These are phyloP conservation scores for Sinodicranocentrus sp. DNA, from an alignment of 2,888 invertebrate genomes.

Conservation along the genomic window DNA sequence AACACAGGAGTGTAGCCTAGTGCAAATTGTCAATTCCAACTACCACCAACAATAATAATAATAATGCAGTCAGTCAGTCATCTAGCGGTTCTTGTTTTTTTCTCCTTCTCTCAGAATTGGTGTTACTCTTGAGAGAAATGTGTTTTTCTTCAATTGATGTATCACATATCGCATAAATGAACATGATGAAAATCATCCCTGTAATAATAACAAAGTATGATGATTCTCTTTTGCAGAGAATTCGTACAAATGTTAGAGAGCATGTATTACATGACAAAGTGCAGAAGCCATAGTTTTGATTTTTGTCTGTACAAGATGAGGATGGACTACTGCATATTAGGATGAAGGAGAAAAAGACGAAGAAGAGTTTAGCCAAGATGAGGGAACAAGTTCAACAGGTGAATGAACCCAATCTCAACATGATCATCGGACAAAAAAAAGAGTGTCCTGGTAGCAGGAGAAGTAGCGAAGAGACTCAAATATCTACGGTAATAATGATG, in stretches of 20 bases:
- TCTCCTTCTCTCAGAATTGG: conserved; percentile 38
- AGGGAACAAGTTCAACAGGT: conserved; percentile 76
- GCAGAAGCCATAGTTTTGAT: conserved; percentile 59
- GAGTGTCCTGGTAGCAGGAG: conserved; percentile 29
- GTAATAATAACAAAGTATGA: too few relatives aligned
- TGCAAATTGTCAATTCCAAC: too few relatives aligned
- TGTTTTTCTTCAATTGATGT: conserved; percentile 36
- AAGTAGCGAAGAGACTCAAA: conserved; percentile 16
- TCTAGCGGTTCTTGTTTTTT: conserved; percentile 49
- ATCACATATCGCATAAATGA: too few relatives aligned
- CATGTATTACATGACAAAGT: conserved; percentile 43
- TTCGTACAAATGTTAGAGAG: too few relatives aligned
- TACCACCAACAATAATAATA: conserved; percentile 25
- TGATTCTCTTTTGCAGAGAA: too few relatives aligned
- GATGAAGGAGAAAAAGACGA: not conserved
- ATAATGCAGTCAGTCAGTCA: conserved; percentile 59
- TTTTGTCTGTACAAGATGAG: conserved; percentile 7
- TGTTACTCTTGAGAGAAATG: conserved; percentile 11
- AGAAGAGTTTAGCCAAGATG: not conserved
- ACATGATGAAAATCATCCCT: too few relatives aligned
- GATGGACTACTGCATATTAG: not conserved
- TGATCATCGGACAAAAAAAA: conserved; percentile 25
- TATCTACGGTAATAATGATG: conserved; percentile 37
- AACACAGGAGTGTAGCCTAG: too few relatives aligned
- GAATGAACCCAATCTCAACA: conserved; percentile 72